Evolutionary conservation across 1,140 invertebrate species (phyloP).

Genomic region (Teleogryllus occipitalis): DNA sequence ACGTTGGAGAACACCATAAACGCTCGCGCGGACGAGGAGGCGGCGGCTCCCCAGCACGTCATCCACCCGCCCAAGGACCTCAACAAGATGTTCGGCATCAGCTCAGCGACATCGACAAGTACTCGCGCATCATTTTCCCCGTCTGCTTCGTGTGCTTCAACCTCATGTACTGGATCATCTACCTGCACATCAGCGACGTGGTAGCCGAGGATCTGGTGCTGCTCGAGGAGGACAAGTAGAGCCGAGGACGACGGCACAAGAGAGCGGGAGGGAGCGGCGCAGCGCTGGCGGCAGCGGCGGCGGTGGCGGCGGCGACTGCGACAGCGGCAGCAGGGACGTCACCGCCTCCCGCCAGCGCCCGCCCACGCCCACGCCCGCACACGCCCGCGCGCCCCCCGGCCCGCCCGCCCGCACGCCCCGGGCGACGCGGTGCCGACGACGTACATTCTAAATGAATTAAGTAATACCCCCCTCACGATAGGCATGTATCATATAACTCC

Average conservation of each 20-base stretch:
- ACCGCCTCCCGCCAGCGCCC: too few relatives aligned
- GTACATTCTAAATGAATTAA: background rate
- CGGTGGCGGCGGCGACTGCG: background rate
- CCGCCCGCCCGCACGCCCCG: too few relatives aligned
- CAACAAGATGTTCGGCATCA: slow-evolving; percentile 61
- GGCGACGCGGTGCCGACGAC: background rate
- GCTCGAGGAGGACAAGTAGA: slow-evolving; percentile 70
- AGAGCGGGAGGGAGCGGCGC: background rate
- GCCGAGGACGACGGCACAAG: background rate
- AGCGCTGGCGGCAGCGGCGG: background rate
- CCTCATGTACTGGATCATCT: slow-evolving; percentile 97
- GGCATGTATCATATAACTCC: background rate
- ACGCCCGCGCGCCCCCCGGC: too few relatives aligned
- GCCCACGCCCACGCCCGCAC: background rate
- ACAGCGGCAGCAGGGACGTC: background rate
- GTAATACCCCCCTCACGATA: background rate
- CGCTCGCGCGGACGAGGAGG: slow-evolving; percentile 33
- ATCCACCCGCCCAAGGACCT: slow-evolving; percentile 66
- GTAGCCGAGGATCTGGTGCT: slow-evolving; percentile 85
- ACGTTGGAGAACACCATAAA: slow-evolving; percentile 41
- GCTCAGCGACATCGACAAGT: slow-evolving; percentile 93
- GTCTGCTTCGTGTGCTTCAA: slow-evolving; percentile 97
- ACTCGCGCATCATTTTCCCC: slow-evolving; percentile 89
- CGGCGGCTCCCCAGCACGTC: slow-evolving; percentile 60
- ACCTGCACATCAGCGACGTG: slow-evolving; percentile 89